Base-by-base conservation (phyloP, 1,140 invertebrate genomes). In the Leptinotarsa texana region DNA sequence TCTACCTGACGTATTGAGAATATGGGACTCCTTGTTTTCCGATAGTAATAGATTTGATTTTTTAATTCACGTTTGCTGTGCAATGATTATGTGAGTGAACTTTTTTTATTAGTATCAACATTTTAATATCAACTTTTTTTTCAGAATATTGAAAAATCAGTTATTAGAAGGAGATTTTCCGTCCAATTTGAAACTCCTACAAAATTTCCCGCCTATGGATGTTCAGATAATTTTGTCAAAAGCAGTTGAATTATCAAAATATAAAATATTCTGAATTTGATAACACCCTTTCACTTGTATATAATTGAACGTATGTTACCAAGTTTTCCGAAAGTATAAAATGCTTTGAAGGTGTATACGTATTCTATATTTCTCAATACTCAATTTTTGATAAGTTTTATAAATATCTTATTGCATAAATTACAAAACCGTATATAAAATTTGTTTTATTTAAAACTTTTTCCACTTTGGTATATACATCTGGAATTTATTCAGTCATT, bases 21-120 rank as follows among this genome's bases (percentile, higher is more conserved):
- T 99, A 80, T 99, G 97, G 97, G 97, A 99, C 86, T 95, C 96
- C 0, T 84, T 99, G 21, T 96, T 99, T 86, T 91, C 96, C 0
- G 96, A 98, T 87, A 87, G 92, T 74, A 90, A 93, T 65, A 89
- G 97, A 81, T 98, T 98, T 85, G 89, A 93, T 80, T 98, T 98
- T 82, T 90, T 98, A 1, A 94, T 97, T 78, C 90, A 94, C 83
- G 92, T 98, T 72, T 98, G 96, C 86, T 97, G 95, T 89, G 95
- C 96, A 78, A 98, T 99, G 96, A 94, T 98, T 79, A 88, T 97
- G 95, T 97, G 89, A 92, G 94, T 77, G 69, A 49, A 68, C 17
- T 42, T 62, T 17, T 21, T 48, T 63, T 65, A 67, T 13, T n/a
- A 47, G n/a, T 69, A 63, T 61, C 24, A 78, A 27, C 33, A 72